These are phyloP conservation scores for Atherinomorus stipes DNA, from an alignment of 2,113 vertebrate genomes.

Conservation along the genomic window DNA sequence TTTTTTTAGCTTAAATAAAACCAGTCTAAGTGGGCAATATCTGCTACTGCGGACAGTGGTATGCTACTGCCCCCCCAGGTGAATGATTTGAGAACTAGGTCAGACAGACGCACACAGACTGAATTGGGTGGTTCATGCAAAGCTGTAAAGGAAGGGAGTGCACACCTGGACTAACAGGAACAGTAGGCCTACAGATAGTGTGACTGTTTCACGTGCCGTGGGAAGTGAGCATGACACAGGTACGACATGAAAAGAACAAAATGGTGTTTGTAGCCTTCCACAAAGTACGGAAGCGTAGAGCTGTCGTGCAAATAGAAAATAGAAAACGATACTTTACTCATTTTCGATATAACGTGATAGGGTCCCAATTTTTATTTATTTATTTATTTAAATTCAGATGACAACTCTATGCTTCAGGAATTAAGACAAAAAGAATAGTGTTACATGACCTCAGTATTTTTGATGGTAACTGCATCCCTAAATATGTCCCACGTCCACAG, in stretches of 20 bases:
- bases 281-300: slow-evolving; percentile 1
- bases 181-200: neutral
- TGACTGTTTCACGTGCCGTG: slow-evolving; percentile 1
- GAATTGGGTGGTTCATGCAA: slow-evolving; percentile 5
- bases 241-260: neutral
- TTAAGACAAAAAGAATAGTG: too few relatives aligned
- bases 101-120: slow-evolving; percentile 13
- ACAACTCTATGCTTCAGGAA: too few relatives aligned
- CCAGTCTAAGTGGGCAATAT: too few relatives aligned
- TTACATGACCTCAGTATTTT: neutral
- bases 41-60: too few relatives aligned
- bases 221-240: slow-evolving; percentile 1
- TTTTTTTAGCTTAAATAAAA: too few relatives aligned
- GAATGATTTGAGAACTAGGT: slow-evolving; percentile 24
- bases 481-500: neutral
- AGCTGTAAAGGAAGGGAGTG: slow-evolving; percentile 12
- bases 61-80: neutral
- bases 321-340: too few relatives aligned
- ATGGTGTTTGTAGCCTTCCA: too few relatives aligned
- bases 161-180: slow-evolving; percentile 39
- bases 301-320: neutral
- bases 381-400: too few relatives aligned
- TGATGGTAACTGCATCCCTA: neutral
- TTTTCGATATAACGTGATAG: too few relatives aligned
- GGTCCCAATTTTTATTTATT: too few relatives aligned